These are phyloP conservation scores for Hemicordylus capensis DNA, from an alignment of 2,113 vertebrate species.

Conservation along the genomic window DNA sequence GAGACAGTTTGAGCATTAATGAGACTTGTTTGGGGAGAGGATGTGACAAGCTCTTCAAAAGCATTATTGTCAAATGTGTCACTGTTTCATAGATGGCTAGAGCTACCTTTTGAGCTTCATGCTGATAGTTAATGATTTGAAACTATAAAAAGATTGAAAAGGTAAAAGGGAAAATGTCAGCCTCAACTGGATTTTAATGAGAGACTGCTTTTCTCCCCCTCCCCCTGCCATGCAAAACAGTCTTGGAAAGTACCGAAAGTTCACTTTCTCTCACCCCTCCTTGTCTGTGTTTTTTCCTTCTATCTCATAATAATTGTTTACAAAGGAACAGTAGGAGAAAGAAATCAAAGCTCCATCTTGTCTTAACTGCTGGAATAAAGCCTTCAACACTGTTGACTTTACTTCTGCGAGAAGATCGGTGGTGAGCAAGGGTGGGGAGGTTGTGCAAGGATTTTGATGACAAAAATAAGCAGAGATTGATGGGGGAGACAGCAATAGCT, in stretches of 20 bases:
- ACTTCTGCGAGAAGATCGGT: slow-evolving; percentile 7
- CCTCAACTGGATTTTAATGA: slow-evolving; percentile 82
- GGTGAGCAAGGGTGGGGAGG: slow-evolving; percentile 17
- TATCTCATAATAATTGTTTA: slow-evolving; percentile 56
- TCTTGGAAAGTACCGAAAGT: slow-evolving; percentile 63
- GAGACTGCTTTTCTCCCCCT: slow-evolving; percentile 20
- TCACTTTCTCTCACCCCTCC: slow-evolving; percentile 38
- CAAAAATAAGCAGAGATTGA: slow-evolving; percentile 80
- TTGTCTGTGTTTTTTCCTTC: background rate
- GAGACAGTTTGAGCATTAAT: slow-evolving; percentile 83
- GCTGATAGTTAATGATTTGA: slow-evolving; percentile 85
- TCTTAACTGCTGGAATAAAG: slow-evolving; percentile 37
- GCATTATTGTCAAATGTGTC: slow-evolving; percentile 86
- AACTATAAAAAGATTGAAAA: slow-evolving; percentile 85
- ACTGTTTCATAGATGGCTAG: slow-evolving; percentile 79
- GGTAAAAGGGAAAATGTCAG: slow-evolving; percentile 79
- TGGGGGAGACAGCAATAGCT: slow-evolving; percentile 65
- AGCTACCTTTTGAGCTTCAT: slow-evolving; percentile 79
- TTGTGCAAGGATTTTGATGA: slow-evolving; percentile 57
- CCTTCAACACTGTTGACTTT: slow-evolving; percentile 19
- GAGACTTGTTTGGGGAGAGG: slow-evolving; percentile 84
- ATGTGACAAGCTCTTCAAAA: slow-evolving; percentile 85
- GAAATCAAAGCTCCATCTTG: slow-evolving; percentile 37
- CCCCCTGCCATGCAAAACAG: slow-evolving; percentile 48
- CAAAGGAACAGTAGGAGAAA: slow-evolving; percentile 47